These are phyloP conservation scores for Pocillopora grandis DNA, from an alignment of 92 coral and sea anemone species.

Conservation along the genomic window DNA sequence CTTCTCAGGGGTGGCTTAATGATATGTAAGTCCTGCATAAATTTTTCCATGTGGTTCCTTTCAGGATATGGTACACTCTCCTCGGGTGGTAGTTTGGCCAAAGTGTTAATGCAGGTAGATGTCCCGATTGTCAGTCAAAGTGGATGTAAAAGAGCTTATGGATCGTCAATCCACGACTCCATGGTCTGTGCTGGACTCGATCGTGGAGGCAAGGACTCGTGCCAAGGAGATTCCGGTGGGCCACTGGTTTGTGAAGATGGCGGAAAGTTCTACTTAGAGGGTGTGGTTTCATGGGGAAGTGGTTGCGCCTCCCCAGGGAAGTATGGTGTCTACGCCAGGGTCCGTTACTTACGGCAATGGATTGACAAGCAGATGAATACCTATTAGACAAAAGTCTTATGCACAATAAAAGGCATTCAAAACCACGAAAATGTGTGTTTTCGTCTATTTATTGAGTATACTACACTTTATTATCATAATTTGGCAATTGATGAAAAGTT, in stretches of 20 bases:
- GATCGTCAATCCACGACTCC: constrained; percentile 50
- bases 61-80: constrained; percentile 71
- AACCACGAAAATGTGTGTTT: neutral
- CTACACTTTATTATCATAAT: neutral
- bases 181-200: constrained; percentile 75
- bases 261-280: constrained; percentile 56
- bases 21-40: neutral
- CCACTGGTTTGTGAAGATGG: constrained; percentile 64
- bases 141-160: constrained; percentile 46
- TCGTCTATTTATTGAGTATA: neutral
- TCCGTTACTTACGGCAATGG: constrained; percentile 13
- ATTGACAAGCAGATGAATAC: neutral
- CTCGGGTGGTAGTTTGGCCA: constrained; percentile 51
- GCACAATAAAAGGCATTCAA: neutral
- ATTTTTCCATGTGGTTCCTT: neutral
- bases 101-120: constrained; percentile 54
- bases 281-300: constrained; percentile 61
- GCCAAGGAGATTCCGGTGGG: constrained; percentile 72
- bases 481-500: no score
- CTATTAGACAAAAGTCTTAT: neutral
- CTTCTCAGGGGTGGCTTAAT: neutral
- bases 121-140: constrained; percentile 60
- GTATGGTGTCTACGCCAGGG: constrained; percentile 30
- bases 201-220: constrained; percentile 27
- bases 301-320: constrained; percentile 30